Base-by-base conservation (phyloP, 2,113 vertebrate species). In the Paramisgurnus dabryanus region DNA sequence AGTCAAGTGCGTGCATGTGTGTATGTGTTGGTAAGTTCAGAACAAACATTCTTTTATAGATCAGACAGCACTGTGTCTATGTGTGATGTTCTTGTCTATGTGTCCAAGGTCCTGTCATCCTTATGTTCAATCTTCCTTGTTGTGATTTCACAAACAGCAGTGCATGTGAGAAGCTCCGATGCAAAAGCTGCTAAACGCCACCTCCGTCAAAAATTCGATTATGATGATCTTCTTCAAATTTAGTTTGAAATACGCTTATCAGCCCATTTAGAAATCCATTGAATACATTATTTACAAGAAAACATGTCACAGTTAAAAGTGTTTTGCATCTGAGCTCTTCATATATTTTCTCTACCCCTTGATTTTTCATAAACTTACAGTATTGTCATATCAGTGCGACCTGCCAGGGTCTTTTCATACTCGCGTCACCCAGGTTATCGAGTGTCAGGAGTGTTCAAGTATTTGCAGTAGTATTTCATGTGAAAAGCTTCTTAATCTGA, bases 91-190 rank as follows among this genome's bases (percentile, higher is more conserved):
- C 50, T 74, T 11, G 50, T 65, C 74, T 75, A 75, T 75, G 58
- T 77, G 74, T 77, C 74, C 61, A 77, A 53, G 61, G 63, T 77
- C 74, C 74, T 77, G 73, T 73, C n/a, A 18, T 39, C 34, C n/a
- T 73, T n/a, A 58, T 40, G 6, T 58, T 17, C 17, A 72, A 72
- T 39, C 49, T 55, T 11, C 39, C 17, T 72, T 34, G 2, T 22
- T 1, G 39, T 13, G n/a, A 73, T 55, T 57, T 57, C 15, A n/a
- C 55, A 60, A 58, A 60, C 50, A 60, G 39, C 55, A 58, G 53
- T 58, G 69, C 17, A 6, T 10, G 41, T 41, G 27, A 34, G 27
- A 3, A 34, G 27, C 27, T 34, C 27, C 1, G 27, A 34, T 34
- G 27, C 27, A 34, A 34, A 34, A 34, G 22, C 22, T 22, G 22